These are phyloP conservation scores for Smutsia temminckii DNA, from an alignment of 2,797 vertebrate genomes.

Conservation along the genomic window DNA sequence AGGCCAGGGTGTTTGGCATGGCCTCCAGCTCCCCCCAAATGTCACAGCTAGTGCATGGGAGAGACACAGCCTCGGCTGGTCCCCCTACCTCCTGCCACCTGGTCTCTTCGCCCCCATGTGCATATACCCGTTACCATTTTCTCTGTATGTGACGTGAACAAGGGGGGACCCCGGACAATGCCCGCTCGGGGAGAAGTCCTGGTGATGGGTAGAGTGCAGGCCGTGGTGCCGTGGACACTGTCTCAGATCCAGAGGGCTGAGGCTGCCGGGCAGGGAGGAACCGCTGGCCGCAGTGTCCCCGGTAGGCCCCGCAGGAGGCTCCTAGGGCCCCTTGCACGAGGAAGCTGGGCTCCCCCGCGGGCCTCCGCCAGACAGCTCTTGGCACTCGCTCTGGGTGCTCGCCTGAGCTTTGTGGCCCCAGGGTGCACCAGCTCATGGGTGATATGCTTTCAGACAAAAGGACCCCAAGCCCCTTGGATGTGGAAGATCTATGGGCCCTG, in stretches of 20 bases:
- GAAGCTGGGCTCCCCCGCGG: fast-evolving
- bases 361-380: neutral
- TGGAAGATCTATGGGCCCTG: neutral
- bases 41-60: fast-evolving
- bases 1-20: neutral
- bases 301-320: neutral
- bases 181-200: fast-evolving
- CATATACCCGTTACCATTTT: no score
- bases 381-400: fast-evolving
- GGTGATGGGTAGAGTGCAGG: no score
- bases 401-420: no score
- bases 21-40: no score
- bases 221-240: no score
- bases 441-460: neutral
- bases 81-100: no score
- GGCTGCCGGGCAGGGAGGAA: neutral
- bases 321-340: fast-evolving
- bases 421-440: neutral
- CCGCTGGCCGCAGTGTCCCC: fast-evolving
- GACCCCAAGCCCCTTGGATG: neutral
- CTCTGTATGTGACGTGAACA: neutral
- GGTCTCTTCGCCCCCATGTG: no score
- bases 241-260: fast-evolving
- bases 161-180: fast-evolving
- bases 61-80: no score